A percentile compares a stretch with the other conserved stretches of the same genome.
These are phyloP conservation scores for Anneissia japonica DNA, from an alignment of 35 echinoderm and acorn worm species.

Conservation along the genomic window DNA sequence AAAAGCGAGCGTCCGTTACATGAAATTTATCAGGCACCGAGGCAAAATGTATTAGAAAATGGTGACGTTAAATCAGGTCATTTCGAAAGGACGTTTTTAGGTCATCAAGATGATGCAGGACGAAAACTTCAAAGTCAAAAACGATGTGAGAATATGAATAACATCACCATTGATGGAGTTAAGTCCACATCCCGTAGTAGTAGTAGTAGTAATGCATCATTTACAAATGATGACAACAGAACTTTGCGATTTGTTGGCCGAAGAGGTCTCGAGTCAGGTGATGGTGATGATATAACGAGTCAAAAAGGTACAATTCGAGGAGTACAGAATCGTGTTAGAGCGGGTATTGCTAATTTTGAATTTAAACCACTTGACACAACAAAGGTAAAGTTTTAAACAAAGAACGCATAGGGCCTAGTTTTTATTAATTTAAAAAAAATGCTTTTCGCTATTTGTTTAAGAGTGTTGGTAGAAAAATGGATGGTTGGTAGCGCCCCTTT, in stretches of 20 bases:
- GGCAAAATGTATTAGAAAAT: background rate
- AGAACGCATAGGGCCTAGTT: no score
- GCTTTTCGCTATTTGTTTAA: no score
- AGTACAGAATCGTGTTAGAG: conserved; percentile 80
- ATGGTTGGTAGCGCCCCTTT: no score
- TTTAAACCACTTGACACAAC: conserved; percentile 69
- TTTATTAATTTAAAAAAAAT: no score
- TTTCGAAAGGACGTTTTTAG: no score
- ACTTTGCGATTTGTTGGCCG: conserved; percentile 80
- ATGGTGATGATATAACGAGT: conserved; percentile 81
- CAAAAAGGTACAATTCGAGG: conserved; percentile 74
- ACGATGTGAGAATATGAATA: background rate
- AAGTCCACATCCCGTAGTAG: background rate
- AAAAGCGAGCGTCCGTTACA: background rate
- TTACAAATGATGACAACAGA: conserved; percentile 55
- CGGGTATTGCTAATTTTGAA: conserved; percentile 86
- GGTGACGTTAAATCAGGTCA: background rate
- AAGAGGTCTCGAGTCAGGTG: conserved; percentile 60
- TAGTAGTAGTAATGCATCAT: background rate
- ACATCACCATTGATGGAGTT: no score
- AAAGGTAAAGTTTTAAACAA: conserved; percentile 27
- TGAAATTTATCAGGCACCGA: background rate
- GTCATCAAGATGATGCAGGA: background rate
- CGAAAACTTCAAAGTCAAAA: no score
- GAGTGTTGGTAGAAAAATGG: no score